Evolutionary conservation across 2,797 vertebrate genomes (phyloP).

Genomic region (Mus minutoides): DNA sequence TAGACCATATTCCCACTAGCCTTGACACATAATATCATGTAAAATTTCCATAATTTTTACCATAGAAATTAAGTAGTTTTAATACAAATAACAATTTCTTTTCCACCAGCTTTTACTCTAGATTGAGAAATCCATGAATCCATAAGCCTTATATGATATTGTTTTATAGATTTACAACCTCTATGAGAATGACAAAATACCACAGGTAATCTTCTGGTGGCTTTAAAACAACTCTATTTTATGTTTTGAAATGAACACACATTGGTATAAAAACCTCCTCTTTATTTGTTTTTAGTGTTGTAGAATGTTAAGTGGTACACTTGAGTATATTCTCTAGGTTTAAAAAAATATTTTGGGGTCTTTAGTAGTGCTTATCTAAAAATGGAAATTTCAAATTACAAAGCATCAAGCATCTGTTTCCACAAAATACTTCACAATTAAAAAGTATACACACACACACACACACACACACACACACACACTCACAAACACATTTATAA

Average conservation of each 20-base stretch:
- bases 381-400: not conserved
- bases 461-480: not conserved
- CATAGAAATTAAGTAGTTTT: constrained; percentile 24
- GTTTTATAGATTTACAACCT: constrained; percentile 4
- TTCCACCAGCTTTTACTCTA: not conserved
- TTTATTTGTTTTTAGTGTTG: constrained; percentile 1
- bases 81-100: not conserved
- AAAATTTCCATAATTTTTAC: constrained; percentile 18
- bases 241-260: constrained; percentile 6
- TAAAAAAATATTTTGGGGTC: not conserved
- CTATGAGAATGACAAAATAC: not conserved
- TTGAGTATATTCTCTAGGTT: constrained; percentile 14
- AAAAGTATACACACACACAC: not conserved
- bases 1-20: not conserved
- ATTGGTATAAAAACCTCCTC: not conserved
- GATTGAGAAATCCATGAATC: not conserved
- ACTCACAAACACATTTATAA: not conserved
- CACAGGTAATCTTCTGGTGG: not conserved
- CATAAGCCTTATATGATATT: not conserved
- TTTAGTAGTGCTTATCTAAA: not conserved
- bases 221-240: not conserved
- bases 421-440: not conserved
- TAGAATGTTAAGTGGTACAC: not conserved
- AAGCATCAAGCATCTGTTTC: not conserved
- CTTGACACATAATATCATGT: not conserved